Evolutionary conservation across 2,113 vertebrate genomes (phyloP).

Genomic region (Tachuris rubrigastra): DNA sequence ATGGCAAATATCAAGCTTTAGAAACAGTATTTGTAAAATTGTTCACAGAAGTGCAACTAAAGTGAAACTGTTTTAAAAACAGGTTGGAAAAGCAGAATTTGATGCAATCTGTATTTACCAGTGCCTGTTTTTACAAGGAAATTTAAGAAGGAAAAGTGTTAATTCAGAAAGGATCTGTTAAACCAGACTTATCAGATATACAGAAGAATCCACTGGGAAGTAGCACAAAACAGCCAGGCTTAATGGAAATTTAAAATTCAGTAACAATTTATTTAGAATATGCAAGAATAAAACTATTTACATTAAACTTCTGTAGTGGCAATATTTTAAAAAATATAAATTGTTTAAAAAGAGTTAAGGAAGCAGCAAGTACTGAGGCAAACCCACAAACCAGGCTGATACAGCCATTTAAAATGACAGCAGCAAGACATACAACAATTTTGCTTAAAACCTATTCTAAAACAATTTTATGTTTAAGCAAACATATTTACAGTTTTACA

Average conservation of each 20-base stretch:
- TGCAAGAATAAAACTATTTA: not conserved
- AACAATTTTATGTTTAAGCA: not conserved
- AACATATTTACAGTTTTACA: not conserved
- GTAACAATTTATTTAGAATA: conserved; percentile 3
- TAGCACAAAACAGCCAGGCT: not conserved
- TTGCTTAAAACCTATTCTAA: not conserved
- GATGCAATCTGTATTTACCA: not conserved
- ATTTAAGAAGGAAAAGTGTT: not conserved
- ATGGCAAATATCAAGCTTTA: not conserved
- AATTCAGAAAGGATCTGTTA: not conserved
- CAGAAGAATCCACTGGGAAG: not conserved
- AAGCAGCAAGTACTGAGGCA: not conserved
- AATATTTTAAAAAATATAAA: not conserved
- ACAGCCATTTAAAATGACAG: not conserved
- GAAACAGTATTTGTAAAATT: not conserved
- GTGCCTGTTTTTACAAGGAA: not conserved
- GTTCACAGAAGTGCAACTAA: not conserved
- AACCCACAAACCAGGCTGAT: not conserved
- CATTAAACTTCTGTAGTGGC: not conserved
- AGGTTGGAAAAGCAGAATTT: not conserved
- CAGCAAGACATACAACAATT: not conserved
- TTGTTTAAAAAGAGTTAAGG: not conserved
- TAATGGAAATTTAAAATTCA: not conserved
- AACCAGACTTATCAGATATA: not conserved
- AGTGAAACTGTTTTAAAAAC: not conserved